Conservation (phyloP, 2,113 vertebrate genomes). For the Periophthalmus modestus region DNA sequence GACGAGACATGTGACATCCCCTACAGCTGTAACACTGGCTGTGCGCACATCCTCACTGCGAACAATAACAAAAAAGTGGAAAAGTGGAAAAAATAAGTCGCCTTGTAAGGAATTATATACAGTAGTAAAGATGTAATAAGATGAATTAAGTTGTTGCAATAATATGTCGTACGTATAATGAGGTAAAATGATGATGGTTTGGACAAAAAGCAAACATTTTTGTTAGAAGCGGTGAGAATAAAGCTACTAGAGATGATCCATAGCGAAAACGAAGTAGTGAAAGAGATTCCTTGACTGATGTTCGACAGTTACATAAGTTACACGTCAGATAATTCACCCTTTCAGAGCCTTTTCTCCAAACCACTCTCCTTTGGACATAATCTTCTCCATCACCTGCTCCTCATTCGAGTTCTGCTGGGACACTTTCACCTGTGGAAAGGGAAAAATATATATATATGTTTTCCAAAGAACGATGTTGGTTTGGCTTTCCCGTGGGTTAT, state of each 20-base stretch:
- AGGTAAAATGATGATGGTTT: neutral
- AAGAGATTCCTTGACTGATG: neutral
- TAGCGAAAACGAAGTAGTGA: neutral
- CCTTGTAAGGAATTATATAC: neutral
- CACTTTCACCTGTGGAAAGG: conserved; percentile 66
- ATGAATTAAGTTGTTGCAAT: neutral
- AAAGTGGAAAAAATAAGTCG: neutral
- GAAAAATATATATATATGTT: neutral
- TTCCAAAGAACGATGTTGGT: neutral
- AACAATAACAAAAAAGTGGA: neutral
- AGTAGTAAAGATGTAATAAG: neutral
- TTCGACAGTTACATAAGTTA: neutral
- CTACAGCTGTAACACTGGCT: conserved; percentile 71
- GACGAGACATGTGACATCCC: conserved; percentile 78
- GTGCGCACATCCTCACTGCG: conserved; percentile 73
- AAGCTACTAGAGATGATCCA: neutral
- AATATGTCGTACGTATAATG: neutral
- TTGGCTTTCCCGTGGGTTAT: neutral
- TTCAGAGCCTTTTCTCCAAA: conserved; percentile 79
- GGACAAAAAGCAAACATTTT: neutral
- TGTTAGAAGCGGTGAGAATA: no score
- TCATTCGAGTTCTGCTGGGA: conserved; percentile 62
- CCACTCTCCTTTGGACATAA: conserved; percentile 72
- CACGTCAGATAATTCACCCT: conserved; percentile 54
- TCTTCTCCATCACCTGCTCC: conserved; percentile 56